A percentile compares a stretch with the other conserved stretches of the same genome.
Conservation (phyloP, 2,888 invertebrate species). For the Hypena proboscidalis region DNA sequence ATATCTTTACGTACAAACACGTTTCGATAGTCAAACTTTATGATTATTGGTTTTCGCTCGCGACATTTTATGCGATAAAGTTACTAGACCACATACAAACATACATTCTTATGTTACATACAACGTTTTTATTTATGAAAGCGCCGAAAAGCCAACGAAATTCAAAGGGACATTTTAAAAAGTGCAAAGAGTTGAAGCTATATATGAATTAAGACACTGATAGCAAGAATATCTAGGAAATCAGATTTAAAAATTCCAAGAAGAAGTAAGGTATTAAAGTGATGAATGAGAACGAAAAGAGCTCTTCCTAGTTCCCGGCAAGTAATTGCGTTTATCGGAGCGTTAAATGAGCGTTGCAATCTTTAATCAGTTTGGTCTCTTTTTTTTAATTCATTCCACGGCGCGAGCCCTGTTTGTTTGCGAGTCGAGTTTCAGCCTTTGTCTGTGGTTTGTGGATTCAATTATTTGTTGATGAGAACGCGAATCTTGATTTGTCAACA, state of each 20-base stretch:
- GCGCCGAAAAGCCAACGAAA: too few species aligned
- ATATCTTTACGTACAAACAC: constrained; percentile 31
- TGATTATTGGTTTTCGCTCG: constrained; percentile 34
- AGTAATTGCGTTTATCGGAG: constrained; percentile 80
- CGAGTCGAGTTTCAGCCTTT: constrained; percentile 33
- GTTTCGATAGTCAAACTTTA: constrained; percentile 38
- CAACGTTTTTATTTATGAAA: background rate
- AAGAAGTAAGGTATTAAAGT: constrained; percentile 52
- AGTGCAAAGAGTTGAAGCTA: too few species aligned
- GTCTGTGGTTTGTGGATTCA: constrained; percentile 13
- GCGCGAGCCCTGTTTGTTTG: constrained; percentile 50
- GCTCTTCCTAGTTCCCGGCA: constrained; percentile 58
- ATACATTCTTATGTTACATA: background rate
- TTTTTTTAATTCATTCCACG: constrained; percentile 50
- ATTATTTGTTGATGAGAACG: constrained; percentile 1
- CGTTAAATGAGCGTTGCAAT: constrained; percentile 81
- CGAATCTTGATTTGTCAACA: background rate
- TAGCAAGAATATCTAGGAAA: constrained; percentile 34
- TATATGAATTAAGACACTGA: constrained; percentile 31
- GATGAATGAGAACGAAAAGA: constrained; percentile 55
- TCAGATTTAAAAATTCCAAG: constrained; percentile 31
- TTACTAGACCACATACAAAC: constrained; percentile 22
- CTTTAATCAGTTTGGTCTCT: constrained; percentile 69
- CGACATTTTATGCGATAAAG: constrained; percentile 26
- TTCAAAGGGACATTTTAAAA: too few species aligned